A percentile compares a stretch with the other conserved stretches of the same genome.
These are phyloP conservation scores for Megaptera novaeangliae DNA, from an alignment of 2,113 vertebrate species.

Conservation along the genomic window DNA sequence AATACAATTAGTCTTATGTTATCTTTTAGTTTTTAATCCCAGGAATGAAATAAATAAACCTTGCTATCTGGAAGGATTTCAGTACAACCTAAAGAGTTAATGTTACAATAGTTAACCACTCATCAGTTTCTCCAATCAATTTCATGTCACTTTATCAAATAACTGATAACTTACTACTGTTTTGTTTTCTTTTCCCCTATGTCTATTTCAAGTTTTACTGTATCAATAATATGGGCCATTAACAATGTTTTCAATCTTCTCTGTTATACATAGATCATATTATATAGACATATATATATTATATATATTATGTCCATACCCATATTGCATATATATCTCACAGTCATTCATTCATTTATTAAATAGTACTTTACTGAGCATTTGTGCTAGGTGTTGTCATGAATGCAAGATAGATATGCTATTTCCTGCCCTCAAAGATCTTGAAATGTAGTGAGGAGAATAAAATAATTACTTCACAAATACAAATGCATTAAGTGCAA, in stretches of 20 bases:
- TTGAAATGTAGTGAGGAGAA: neutral
- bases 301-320: neutral
- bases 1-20: neutral
- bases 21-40: neutral
- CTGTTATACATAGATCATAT: neutral
- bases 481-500: neutral
- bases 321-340: neutral
- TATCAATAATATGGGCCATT: neutral
- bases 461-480: neutral
- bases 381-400: neutral
- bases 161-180: neutral
- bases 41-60: neutral
- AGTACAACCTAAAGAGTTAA: neutral
- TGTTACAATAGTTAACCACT: neutral
- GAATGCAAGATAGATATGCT: neutral
- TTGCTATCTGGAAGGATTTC: neutral
- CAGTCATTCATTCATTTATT: neutral
- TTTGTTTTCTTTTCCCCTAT: neutral
- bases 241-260: neutral
- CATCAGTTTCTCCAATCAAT: neutral
- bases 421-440: neutral
- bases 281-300: neutral
- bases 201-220: conserved; percentile 8
- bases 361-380: neutral
- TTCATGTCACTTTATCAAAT: conserved; percentile 1